These are phyloP conservation scores for Paraescarpia echinospica DNA, from an alignment of 1,140 invertebrate genomes.

Conservation along the genomic window DNA sequence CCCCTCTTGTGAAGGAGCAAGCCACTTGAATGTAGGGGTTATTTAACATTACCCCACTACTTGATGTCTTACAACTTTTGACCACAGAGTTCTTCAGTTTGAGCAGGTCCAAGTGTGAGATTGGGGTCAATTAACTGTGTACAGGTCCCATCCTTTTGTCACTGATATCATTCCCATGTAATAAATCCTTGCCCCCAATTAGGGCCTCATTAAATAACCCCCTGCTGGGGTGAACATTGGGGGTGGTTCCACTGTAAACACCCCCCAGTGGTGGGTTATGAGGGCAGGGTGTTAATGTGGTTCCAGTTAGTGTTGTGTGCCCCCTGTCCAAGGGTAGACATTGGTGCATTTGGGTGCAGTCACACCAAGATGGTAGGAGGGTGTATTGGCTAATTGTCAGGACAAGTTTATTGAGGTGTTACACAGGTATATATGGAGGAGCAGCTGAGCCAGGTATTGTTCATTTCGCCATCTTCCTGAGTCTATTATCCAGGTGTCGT, in stretches of 20 bases:
- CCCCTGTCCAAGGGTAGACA: neutral
- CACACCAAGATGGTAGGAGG: neutral
- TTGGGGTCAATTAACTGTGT: neutral
- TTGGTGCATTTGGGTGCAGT: neutral
- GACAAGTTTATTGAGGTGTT: neutral
- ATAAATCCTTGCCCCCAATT: slow-evolving; percentile 3
- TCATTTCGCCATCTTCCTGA: neutral
- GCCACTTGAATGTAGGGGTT: neutral
- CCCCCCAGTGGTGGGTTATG: neutral
- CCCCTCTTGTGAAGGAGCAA: neutral
- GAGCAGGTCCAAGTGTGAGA: neutral
- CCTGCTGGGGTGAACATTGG: neutral
- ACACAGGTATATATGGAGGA: neutral
- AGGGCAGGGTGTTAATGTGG: neutral
- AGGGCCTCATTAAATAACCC: neutral
- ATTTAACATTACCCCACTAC: neutral
- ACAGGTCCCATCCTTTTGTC: neutral
- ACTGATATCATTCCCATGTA: neutral
- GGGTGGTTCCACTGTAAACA: neutral
- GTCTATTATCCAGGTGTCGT: neutral
- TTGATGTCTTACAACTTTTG: neutral
- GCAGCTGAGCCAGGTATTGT: neutral
- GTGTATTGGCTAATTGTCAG: neutral
- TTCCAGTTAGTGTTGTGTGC: neutral
- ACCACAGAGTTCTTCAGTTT: neutral